A percentile compares a stretch with the other conserved stretches of the same genome.
phyloP scores from a whole-genome alignment of 2,797 vertebrate genomes.

The Harpagifer antarcticus region DNA sequence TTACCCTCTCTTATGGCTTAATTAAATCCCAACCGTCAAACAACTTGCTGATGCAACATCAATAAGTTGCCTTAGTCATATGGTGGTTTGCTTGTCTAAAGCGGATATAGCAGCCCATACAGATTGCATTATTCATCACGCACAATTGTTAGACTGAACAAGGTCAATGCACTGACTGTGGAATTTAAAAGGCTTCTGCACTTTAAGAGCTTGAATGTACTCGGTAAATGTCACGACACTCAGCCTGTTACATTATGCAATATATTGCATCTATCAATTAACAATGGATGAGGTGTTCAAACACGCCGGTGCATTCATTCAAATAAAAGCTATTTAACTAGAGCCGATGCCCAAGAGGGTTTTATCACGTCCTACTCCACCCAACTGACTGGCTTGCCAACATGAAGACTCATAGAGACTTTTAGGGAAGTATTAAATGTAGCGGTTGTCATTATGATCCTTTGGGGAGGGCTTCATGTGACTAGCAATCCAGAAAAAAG shows the following conservation, averaged over 20 bases:
- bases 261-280: constrained; percentile 56
- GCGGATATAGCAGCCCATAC: constrained; percentile 12
- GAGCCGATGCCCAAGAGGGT: constrained; percentile 6
- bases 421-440: not conserved
- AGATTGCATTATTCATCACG: constrained; percentile 46
- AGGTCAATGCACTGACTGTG: constrained; percentile 36
- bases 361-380: not conserved
- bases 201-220: constrained; percentile 45
- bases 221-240: constrained; percentile 66
- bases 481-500: too few relatives aligned
- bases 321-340: constrained; percentile 36
- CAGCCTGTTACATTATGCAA: constrained; percentile 58
- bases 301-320: constrained; percentile 26
- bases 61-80: not conserved
- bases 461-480: not conserved
- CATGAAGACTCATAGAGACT: not conserved
- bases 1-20: not conserved
- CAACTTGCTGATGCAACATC: not conserved
- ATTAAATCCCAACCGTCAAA: constrained; percentile 3
- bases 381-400: not conserved
- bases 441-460: not conserved
- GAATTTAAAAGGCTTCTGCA: constrained; percentile 41
- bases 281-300: constrained; percentile 48
- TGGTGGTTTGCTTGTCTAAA: constrained; percentile 15
- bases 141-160: constrained; percentile 33